phyloP scores from a whole-genome alignment of 2,888 invertebrate genomes.

The Metacarcinus magister region DNA sequence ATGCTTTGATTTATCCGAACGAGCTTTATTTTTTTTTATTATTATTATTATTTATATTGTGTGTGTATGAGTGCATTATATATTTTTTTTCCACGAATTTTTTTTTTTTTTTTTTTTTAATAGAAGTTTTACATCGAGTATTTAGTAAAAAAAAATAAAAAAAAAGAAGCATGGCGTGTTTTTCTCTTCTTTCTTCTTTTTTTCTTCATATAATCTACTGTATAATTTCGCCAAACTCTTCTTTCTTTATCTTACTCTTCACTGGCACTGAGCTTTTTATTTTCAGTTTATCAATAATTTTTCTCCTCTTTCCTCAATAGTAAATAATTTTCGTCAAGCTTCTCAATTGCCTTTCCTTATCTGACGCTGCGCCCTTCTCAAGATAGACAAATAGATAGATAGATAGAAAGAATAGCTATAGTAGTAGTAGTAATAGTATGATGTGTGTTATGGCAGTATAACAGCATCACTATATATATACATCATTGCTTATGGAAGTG shows the following conservation, averaged over 20 bases:
- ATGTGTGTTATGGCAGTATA: not conserved
- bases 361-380: not conserved
- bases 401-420: not conserved
- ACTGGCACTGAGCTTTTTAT: too few relatives aligned
- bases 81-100: not conserved
- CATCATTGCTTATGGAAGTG: not conserved
- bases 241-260: not conserved
- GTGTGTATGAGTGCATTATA: too few relatives aligned
- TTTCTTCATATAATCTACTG: too few relatives aligned
- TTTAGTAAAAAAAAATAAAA: too few relatives aligned
- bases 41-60: not conserved
- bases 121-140: too few relatives aligned
- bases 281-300: not conserved
- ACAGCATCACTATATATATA: not conserved
- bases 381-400: conserved; percentile 36
- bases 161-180: too few relatives aligned
- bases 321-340: not conserved
- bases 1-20: not conserved
- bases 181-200: too few relatives aligned
- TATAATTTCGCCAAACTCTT: not conserved
- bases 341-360: conserved; percentile 32
- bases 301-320: not conserved
- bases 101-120: too few relatives aligned
- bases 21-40: not conserved
- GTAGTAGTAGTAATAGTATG: not conserved